Evolutionary conservation across 2,888 invertebrate species (phyloP).

Genomic region (Eupithecia insigniata): DNA sequence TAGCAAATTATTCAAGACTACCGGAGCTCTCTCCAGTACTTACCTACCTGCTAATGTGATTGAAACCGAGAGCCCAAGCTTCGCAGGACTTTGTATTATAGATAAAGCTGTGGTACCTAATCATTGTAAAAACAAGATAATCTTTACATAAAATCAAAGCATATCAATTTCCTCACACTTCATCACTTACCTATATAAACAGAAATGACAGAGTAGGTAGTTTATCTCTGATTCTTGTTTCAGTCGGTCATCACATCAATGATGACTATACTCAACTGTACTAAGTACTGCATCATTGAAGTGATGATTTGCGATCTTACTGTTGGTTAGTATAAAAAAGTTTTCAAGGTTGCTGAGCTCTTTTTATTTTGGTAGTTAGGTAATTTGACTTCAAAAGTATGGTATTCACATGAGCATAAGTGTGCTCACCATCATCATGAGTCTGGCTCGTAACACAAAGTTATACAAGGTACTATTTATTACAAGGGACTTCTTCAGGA

Average conservation of each 20-base stretch:
- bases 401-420: not conserved
- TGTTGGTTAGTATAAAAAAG: not conserved
- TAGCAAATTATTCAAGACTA: not conserved
- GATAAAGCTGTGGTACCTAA: not conserved
- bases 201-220: not conserved
- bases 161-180: not conserved
- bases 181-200: not conserved
- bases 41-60: not conserved
- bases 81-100: not conserved
- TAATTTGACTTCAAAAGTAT: not conserved
- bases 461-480: no score
- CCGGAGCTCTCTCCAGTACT: not conserved
- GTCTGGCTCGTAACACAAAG: not conserved
- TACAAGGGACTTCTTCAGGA: no score
- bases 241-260: not conserved
- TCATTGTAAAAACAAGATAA: not conserved
- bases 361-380: not conserved
- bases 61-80: constrained; percentile 4
- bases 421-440: not conserved
- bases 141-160: no score
- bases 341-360: not conserved
- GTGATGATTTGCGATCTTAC: not conserved
- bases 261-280: not conserved
- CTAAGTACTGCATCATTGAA: not conserved
- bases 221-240: not conserved